Percentiles rank a stretch among this genome's conserved stretches.
Conservation (phyloP, 2,797 vertebrate species). For the Eidolon dupreanum region DNA sequence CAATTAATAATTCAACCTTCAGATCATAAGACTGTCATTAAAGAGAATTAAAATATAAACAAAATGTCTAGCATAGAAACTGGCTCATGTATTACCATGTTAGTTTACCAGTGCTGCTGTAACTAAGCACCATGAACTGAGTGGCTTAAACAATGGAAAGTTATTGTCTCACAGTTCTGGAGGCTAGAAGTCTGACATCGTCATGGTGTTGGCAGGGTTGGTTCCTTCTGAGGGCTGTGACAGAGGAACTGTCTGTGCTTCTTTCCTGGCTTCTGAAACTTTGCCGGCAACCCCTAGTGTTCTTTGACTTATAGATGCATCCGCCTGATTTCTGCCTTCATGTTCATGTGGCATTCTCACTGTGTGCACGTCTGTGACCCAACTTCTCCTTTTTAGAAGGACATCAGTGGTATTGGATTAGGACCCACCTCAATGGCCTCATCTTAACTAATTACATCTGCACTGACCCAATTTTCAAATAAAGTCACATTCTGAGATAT, state of each 20-base stretch:
- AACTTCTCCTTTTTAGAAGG: background rate
- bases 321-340: background rate
- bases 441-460: background rate
- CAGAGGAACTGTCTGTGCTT: background rate
- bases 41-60: background rate
- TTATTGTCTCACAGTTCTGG: background rate
- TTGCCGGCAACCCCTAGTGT: background rate
- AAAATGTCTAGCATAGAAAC: background rate
- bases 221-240: background rate
- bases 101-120: background rate
- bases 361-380: background rate
- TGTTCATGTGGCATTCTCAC: background rate
- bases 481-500: background rate
- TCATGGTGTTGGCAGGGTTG: background rate
- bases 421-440: background rate
- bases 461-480: conserved; percentile 16
- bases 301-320: background rate
- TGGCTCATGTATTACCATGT: accelerated
- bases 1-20: background rate
- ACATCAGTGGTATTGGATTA: background rate
- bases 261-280: background rate
- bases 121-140: background rate
- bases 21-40: background rate
- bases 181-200: background rate
- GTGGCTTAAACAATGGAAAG: background rate